Percentiles rank a stretch among this genome's conserved stretches.
Conservation (phyloP, 2,113 vertebrate species). For the Eolophus roseicapilla region DNA sequence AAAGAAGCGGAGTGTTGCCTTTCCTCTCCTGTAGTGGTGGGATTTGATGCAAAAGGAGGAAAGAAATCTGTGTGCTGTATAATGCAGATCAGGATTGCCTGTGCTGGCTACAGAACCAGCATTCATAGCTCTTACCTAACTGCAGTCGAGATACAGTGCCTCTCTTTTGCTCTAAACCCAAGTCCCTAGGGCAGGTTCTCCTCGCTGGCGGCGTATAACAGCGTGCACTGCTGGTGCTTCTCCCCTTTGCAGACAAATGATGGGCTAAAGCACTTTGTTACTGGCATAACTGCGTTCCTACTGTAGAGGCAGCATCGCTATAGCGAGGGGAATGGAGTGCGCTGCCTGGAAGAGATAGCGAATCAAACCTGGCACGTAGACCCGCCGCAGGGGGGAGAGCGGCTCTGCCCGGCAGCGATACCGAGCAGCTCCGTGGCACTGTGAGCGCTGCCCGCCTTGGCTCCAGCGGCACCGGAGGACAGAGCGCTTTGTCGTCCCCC, state of each 20-base stretch:
- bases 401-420: neutral
- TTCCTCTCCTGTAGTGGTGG: neutral
- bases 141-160: neutral
- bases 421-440: neutral
- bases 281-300: neutral
- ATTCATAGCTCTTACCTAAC: neutral
- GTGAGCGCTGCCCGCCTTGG: neutral
- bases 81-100: neutral
- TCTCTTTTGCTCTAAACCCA: neutral
- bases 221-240: neutral
- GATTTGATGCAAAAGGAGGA: neutral
- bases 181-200: neutral
- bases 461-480: neutral
- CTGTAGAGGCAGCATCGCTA: neutral
- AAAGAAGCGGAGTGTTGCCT: neutral
- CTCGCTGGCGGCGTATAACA: rapidly evolving
- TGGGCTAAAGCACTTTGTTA: neutral
- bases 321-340: neutral
- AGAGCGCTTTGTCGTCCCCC: neutral
- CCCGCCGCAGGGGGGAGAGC: neutral
- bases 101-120: rapidly evolving
- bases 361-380: neutral
- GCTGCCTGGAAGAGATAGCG: neutral
- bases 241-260: neutral
- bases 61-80: neutral